Evolutionary conservation across 2,888 invertebrate genomes (phyloP), one percentile per base, ranked within the genome.

Genomic region (Leucophora obtusa): DNA sequence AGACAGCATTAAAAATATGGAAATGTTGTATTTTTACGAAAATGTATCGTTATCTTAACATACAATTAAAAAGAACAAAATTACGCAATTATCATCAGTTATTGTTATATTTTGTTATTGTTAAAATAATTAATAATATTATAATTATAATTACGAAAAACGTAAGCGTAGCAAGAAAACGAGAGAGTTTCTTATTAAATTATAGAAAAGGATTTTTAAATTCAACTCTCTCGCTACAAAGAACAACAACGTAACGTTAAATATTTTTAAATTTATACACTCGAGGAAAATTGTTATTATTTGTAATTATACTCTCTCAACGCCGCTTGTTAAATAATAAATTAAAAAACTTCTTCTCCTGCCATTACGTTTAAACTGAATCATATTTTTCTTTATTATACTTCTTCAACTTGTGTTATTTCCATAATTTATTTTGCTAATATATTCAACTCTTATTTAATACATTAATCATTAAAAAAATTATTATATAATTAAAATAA

Each of bases 41-140:
- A 88, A 88, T 88, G 87, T 86, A 87, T 87, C 87, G 88, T 86
- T 88, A 87, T 87, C 87, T 88, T 88, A 88, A 86, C 86, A 87
- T 88, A 81, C 88, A 88, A 82, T 86, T 87, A 85, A 88, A 87
- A 87, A 65, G 73, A 77, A 87, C 87, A 82, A 88, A 88, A 86
- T 86, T 88, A 85, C 87, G 88, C 84, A 88, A 88, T 85, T 87
- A 87, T 87, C 88, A 88, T 87, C 88, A 88, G 85, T 87, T 88
- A 86, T 87, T 88, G 85, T 87, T 88, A 84, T 88, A 88, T 87
- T 88, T 88, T 87, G 85, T 86, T 75, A 72, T 51, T 85, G 81
- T 83, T 72, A 35, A 56, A 60, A 47, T 56, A 35, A 66, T 54
- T 83, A 78, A 43, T 72, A 50, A 69, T 33, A 28, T 28, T 28